Evolutionary conservation across 2,797 vertebrate species (phyloP), one percentile per base, ranked within the genome.

Genomic region (Hippoglossus hippoglossus): DNA sequence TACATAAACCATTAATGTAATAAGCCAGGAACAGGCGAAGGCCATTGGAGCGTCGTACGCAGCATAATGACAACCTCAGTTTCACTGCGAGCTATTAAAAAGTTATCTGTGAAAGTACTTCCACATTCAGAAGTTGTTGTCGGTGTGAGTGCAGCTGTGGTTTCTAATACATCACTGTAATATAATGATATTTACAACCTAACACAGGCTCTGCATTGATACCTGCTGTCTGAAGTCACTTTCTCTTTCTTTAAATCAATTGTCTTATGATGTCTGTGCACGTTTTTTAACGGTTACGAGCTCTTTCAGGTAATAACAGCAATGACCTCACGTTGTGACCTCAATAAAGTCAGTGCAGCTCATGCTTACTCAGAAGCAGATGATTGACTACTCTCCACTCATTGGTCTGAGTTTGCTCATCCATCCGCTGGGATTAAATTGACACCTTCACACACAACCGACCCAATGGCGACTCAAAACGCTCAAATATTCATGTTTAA

Each of bases 321-420:
- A 21, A 6, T n/a, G 25, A 18, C 47, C 47, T 18, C 47, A 50
- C n/a, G 7, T n/a, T n/a, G 2, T 6, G 5, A 81, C 87, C 78
- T 86, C 79, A 90, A 86, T 86, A 82, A 80, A 54, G 52, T 59
- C 75, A 74, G 21, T 63, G 63, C 73, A 50, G 59, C 65, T 77
- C 63, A 75, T 82, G 75, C 73, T 77, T 75, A 67, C 71, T 59
- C 67, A 66, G 3, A 7, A 28, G 26, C 26, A 65, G 62, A 69
- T 73, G 65, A 69, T 52, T 61, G 71, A 75, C 57, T 66, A 21
- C 64, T 71, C 56, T 60, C 60, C n/a, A 26, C 51, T 47, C 68
- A 59, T n/a, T 53, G 22, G 3, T 21, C 50, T 54, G 73, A 51
- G 57, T 73, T 70, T 70, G 67, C 61, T 52, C 22, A 47, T 76